These are phyloP conservation scores for Montipora foliosa DNA, from an alignment of 64 coral and sea anemone genomes.

Conservation along the genomic window DNA sequence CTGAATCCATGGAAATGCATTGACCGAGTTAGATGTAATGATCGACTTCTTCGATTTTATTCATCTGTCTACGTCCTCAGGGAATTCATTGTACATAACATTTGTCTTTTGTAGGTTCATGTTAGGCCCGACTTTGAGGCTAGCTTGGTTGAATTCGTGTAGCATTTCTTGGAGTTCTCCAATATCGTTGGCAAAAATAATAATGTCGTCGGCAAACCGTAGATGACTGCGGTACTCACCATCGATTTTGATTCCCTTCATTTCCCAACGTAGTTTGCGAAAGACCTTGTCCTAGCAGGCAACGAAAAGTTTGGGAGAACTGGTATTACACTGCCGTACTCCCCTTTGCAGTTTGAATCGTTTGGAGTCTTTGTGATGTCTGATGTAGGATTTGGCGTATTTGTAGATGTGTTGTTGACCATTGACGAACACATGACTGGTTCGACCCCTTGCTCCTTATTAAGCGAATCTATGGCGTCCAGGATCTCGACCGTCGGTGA, in stretches of 20 bases:
- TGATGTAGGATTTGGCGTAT: conserved; percentile 7
- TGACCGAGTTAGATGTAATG: not conserved
- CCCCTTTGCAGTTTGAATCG: not conserved
- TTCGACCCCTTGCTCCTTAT: conserved; percentile 3
- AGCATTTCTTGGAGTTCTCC: not conserved
- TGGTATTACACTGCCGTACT: not conserved
- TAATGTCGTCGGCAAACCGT: not conserved
- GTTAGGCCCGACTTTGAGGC: not conserved
- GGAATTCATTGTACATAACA: not conserved
- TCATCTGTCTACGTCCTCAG: not conserved
- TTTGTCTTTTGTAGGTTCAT: not conserved
- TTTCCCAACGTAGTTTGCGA: not conserved
- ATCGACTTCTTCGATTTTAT: not conserved
- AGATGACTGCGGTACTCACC: not conserved
- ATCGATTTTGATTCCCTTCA: not conserved
- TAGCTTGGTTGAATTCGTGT: not conserved
- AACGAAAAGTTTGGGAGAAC: conserved; percentile 2
- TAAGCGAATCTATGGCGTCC: not conserved
- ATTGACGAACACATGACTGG: not conserved
- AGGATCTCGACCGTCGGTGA: not conserved
- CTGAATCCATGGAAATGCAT: not conserved
- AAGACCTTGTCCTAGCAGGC: not conserved
- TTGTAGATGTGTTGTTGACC: not conserved
- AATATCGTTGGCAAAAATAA: not conserved
- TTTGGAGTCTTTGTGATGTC: not conserved